Percentiles rank a stretch among this genome's conserved stretches.
These are phyloP conservation scores for Psittacula derbiana DNA, from an alignment of 2,797 vertebrate species.

Conservation along the genomic window DNA sequence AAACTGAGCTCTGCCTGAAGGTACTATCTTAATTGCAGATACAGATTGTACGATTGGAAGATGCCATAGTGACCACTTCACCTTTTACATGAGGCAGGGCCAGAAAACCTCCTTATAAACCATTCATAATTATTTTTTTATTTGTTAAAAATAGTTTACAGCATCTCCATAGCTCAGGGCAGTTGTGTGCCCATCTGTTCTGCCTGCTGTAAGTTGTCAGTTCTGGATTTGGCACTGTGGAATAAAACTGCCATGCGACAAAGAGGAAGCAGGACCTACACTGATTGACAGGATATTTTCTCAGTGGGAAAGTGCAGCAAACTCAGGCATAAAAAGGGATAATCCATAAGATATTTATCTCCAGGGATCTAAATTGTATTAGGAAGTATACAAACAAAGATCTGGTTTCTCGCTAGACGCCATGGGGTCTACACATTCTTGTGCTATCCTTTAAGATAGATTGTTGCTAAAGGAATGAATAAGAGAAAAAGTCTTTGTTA, in stretches of 20 bases:
- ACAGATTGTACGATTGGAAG: neutral
- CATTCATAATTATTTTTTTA: neutral
- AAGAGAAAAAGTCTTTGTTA: neutral
- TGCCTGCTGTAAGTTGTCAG: constrained; percentile 42
- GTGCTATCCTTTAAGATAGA: constrained; percentile 1
- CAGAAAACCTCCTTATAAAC: neutral
- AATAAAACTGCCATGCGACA: constrained; percentile 6
- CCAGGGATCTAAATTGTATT: constrained; percentile 22
- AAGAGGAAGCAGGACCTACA: neutral
- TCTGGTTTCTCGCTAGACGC: constrained; percentile 3
- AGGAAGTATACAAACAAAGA: constrained; percentile 39
- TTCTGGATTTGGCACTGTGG: constrained; percentile 31
- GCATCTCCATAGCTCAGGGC: constrained; percentile 34
- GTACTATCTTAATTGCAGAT: neutral
- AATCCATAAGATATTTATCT: constrained; percentile 42
- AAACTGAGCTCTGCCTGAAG: neutral
- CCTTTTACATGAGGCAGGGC: neutral
- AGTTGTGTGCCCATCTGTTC: constrained; percentile 54
- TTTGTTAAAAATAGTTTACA: constrained; percentile 38
- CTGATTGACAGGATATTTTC: constrained; percentile 54
- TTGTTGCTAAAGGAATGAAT: neutral
- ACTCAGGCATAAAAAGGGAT: constrained; percentile 28
- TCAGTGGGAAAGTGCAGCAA: constrained; percentile 32
- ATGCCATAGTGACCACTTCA: neutral
- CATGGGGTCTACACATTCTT: constrained; percentile 2